Evolutionary conservation across 2,888 invertebrate species (phyloP), one percentile per base, ranked within the genome.

Genomic region (Neria commutata): DNA sequence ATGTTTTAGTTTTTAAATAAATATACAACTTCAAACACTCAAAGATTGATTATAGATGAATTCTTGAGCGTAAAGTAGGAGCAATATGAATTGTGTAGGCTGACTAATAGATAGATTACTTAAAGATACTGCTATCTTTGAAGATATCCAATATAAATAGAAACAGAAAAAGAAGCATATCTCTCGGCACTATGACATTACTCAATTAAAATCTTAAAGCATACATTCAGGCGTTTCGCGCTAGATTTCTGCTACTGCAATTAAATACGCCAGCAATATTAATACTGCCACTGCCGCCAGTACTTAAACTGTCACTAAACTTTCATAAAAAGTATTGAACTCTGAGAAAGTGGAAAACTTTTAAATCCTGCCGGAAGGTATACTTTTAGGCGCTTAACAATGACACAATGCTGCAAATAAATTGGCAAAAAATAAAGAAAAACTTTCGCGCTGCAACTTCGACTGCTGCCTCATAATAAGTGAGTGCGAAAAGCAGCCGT

Each of bases 241-340:
- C 11, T 25, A 14, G n/a, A n/a, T n/a, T n/a, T n/a, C n/a, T n/a
- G n/a, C n/a, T n/a, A 23, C 3, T 1, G 24, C 21, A 25, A 23
- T 2, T 23, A 48, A 3, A 23, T 19, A 25, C 21, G 37, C 19
- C 54, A 62, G 26, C 4, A 23, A 45, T 54, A 57, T 60, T 62
- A 62, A 58, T 62, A 64, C 64, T 60, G n/a, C n/a, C n/a, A 17
- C 67, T 63, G 66, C 68, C 73, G 71, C n/a, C n/a, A 74, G 70
- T 68, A 72, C 70, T 77, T 75, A 77, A 77, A 77, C 77, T 77
- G 76, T 75, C 77, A 78, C 77, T 76, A 77, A 76, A 75, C 74
- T 76, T 75, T 74, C 64, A 66, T 62, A 60, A 56, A 70, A 67
- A 59, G 58, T 53, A 63, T 53, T 50, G 57, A 59, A 59, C 40